Evolutionary conservation across 2,113 vertebrate genomes (phyloP).

Genomic region (Tetrax tetrax): DNA sequence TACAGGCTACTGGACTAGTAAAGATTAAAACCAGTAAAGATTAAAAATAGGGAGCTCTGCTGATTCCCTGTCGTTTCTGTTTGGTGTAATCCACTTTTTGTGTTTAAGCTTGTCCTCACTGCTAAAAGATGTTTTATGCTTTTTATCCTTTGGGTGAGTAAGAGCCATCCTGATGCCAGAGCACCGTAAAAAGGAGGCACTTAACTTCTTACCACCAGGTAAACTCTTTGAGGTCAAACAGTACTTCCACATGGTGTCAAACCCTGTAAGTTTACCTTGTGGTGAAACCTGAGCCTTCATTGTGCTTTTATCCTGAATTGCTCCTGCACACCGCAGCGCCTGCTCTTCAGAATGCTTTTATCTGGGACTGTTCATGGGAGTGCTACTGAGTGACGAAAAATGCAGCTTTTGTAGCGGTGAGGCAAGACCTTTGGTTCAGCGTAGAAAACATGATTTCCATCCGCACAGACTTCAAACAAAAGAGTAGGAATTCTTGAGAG

Average conservation of each 20-base stretch:
- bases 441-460: slow-evolving; percentile 57
- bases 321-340: not conserved
- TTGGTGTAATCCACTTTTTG: not conserved
- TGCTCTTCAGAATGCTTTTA: not conserved
- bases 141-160: not conserved
- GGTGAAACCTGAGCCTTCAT: not conserved
- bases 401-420: slow-evolving; percentile 16
- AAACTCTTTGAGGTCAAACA: not conserved
- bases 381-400: not conserved
- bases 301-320: not conserved
- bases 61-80: not conserved
- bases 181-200: not conserved
- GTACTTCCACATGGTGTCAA: not conserved
- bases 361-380: slow-evolving; percentile 35
- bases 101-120: not conserved
- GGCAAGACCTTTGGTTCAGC: slow-evolving; percentile 41
- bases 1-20: not conserved
- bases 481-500: slow-evolving; percentile 53
- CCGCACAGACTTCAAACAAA: slow-evolving; percentile 49
- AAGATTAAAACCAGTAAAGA: not conserved
- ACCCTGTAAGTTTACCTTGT: not conserved
- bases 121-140: not conserved
- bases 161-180: not conserved
- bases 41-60: not conserved
- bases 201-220: not conserved